Evolutionary conservation across 1,140 invertebrate species (phyloP), one percentile per base, ranked within the genome.

Genomic region (Heliconius hermathena): DNA sequence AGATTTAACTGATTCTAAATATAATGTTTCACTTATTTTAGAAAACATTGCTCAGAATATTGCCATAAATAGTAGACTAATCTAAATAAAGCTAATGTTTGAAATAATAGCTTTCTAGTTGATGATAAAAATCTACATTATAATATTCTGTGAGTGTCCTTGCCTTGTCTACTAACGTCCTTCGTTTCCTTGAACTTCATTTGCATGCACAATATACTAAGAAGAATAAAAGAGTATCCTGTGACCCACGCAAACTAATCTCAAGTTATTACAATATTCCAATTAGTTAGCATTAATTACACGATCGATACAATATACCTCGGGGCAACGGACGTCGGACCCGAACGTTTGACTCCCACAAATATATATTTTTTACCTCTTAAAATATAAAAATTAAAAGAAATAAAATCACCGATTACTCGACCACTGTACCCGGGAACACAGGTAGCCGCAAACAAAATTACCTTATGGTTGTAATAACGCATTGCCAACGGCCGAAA

Each of bases 361-460:
- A 26, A 66, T 66, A 66, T 66, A 11, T 60, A 13, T 66, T 16
- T 66, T 5, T 29, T 57, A 57, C 54, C 54, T n/a, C n/a, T 22
- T 9, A 36, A 57, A 57, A 57, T 46, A 57, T 57, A 22, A 66
- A 66, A 66, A 3, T 66, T 13, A 18, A 66, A 66, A 13, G 16
- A 16, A 29, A 16, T 11, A 13, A 66, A 66, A 66, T 66, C 60
- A 29, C 60, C 60, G 60, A 29, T 57, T 46, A n/a, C 54, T 41
- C 57, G 75, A 22, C 71, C 80, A 78, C 22, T 73, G 73, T 77
- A 83, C 86, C 83, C 85, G 85, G 88, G 82, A 90, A 91, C 86
- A 90, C 91, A 90, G 90, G 91, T 92, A 92, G 90, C 90, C 76
- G 82, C 85, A 80, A 89, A 86, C 89, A 88, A 89, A 46, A 92